Evolutionary conservation across 1,140 invertebrate genomes (phyloP).

Genomic region (Sitophilus oryzae): DNA sequence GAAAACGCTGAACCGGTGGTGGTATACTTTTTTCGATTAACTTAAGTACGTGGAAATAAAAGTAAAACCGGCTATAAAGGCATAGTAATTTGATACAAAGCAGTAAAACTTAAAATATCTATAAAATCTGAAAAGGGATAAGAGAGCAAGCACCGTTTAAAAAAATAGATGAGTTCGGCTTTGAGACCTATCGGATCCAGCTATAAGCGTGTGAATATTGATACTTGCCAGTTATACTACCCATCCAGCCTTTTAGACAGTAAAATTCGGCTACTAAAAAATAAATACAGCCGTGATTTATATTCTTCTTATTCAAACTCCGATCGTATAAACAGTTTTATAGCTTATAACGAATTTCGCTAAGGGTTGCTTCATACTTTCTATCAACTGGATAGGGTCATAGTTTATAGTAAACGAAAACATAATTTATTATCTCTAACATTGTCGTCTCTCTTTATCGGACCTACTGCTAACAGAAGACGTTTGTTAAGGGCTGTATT

Average conservation of each 20-base stretch:
- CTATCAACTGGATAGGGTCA: constrained; percentile 20
- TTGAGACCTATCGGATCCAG: constrained; percentile 15
- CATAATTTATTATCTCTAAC: constrained; percentile 15
- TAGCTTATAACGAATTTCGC: constrained; percentile 23
- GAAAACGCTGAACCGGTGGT: not conserved
- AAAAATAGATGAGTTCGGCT: constrained; percentile 19
- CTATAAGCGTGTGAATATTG: constrained; percentile 25
- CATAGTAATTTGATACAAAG: constrained; percentile 12
- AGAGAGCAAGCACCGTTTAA: constrained; percentile 20
- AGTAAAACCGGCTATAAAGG: constrained; percentile 11
- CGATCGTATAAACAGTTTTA: constrained; percentile 22
- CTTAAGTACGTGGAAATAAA: constrained; percentile 14
- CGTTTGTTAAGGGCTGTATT: constrained; percentile 10
- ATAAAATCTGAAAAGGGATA: constrained; percentile 22
- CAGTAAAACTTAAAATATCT: constrained; percentile 22
- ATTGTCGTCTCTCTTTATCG: constrained; percentile 5
- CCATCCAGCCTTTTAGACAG: constrained; percentile 14
- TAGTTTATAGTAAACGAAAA: constrained; percentile 16
- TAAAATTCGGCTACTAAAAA: constrained; percentile 25
- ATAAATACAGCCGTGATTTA: constrained; percentile 25
- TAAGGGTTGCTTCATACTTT: constrained; percentile 19
- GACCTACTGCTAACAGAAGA: constrained; percentile 1
- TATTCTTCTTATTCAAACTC: constrained; percentile 23
- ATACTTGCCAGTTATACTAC: constrained; percentile 18
- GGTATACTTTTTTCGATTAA: constrained; percentile 6